Evolutionary conservation across 2,113 vertebrate species (phyloP), one percentile per base, ranked within the genome.

Genomic region (Mesembrinibis cayennensis): DNA sequence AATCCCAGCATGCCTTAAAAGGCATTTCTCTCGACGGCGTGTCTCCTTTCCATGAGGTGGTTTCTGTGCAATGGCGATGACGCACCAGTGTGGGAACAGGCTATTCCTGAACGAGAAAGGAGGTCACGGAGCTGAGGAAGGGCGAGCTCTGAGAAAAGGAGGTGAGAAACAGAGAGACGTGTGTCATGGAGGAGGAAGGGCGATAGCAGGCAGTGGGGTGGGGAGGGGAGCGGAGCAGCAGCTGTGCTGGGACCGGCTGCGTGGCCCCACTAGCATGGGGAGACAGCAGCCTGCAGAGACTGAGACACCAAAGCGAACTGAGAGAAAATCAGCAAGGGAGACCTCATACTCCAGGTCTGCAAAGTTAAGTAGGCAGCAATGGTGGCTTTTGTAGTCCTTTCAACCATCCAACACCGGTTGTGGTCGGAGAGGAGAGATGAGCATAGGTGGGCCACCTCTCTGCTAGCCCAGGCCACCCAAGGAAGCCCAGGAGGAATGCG

Each of bases 31-130:
- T 49, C 14, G 12, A 36, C 9, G 1, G 67, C 4, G 8, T 26
- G 82, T 76, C 90, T 92, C 56, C 85, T 42, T 34, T 30, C 92
- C 79, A 4, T 1, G 50, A 45, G 77, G 73, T 23, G 82, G 69
- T 77, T 89, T 63, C 83, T 67, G 71, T 34, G 85, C 82, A 25
- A 11, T 10, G 74, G 62, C 6, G 29, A 85, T 94, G 96, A 97
- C 95, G 93, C 94, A 93, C 2, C 3, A 3, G 26, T 5, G 36
- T 0, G 7, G 93, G 93, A 97, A 96, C 93, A 73, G 93, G 97
- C 95, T 95, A 73, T 87, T 95, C 94, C 95, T 80, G 93, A 67
- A 67, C 1, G 12, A 67, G 78, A 89, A 95, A 94, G 81, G 89
- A 94, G 93, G 91, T 90, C 94, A 89, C 0, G 0, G 81, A 66